Evolutionary conservation across 2,888 invertebrate species (phyloP).

Genomic region (Scotopteryx bipunctaria): DNA sequence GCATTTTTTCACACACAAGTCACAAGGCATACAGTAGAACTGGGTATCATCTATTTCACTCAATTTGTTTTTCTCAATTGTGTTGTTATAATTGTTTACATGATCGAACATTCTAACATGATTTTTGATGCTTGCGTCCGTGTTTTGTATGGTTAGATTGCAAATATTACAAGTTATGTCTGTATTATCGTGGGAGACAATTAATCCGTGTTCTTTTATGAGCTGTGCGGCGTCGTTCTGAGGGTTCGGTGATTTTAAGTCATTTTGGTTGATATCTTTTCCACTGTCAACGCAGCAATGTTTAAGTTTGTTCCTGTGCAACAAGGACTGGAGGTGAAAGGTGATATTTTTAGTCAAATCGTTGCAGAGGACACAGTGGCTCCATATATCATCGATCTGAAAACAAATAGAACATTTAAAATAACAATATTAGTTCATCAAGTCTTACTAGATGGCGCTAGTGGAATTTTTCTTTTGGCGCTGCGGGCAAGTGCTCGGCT

Average conservation of each 20-base stretch:
- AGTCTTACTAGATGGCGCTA: too few relatives aligned
- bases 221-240: neutral
- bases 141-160: slow-evolving; percentile 12
- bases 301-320: slow-evolving; percentile 25
- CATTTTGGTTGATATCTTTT: slow-evolving; percentile 11
- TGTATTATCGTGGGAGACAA: slow-evolving; percentile 1
- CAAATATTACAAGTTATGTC: slow-evolving; percentile 25
- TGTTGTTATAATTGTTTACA: slow-evolving; percentile 15
- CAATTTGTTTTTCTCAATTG: slow-evolving; percentile 14
- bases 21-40: slow-evolving; percentile 25
- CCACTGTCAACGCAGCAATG: slow-evolving; percentile 12
- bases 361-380: slow-evolving; percentile 43
- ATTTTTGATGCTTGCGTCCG: neutral
- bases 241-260: neutral
- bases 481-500: too few relatives aligned
- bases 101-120: slow-evolving; percentile 23
- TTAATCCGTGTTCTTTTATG: slow-evolving; percentile 20
- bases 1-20: slow-evolving; percentile 12
- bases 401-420: slow-evolving; percentile 9
- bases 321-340: slow-evolving; percentile 27
- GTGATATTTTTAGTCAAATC: slow-evolving; percentile 28
- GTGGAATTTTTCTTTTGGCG: too few relatives aligned
- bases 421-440: too few relatives aligned
- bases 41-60: slow-evolving; percentile 10
- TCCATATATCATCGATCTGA: slow-evolving; percentile 36